A percentile compares a stretch with the other conserved stretches of the same genome.
phyloP scores from a whole-genome alignment of 2,888 invertebrate species.

The Vanessa cardui region DNA sequence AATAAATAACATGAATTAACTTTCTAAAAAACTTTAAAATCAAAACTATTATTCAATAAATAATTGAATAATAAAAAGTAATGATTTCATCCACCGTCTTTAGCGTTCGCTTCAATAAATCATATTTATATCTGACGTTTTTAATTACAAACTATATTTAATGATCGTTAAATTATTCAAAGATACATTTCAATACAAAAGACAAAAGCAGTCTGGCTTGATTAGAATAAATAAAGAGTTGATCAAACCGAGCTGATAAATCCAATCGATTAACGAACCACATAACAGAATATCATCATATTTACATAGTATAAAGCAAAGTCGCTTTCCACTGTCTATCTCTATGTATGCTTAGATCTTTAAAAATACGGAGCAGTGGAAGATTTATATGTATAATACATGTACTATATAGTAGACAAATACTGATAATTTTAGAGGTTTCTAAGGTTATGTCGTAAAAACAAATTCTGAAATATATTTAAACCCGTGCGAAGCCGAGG shows the following conservation, averaged over 20 bases:
- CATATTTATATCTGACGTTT: constrained; percentile 20
- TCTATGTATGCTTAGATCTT: no score
- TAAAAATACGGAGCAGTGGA: no score
- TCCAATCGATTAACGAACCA: constrained; percentile 12
- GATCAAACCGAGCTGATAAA: constrained; percentile 31
- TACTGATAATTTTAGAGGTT: no score
- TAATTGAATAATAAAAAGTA: constrained; percentile 7
- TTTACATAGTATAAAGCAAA: no score
- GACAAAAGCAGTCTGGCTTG: constrained; percentile 26
- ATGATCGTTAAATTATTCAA: constrained; percentile 19
- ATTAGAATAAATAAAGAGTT: constrained; percentile 18
- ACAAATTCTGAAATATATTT: no score
- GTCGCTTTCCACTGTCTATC: no score
- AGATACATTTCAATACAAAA: constrained; percentile 11
- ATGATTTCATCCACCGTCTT: neutral
- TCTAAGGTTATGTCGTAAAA: no score
- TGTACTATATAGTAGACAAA: no score
- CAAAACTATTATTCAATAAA: neutral
- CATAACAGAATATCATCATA: no score
- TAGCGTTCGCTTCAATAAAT: constrained; percentile 6
- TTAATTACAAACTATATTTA: constrained; percentile 21
- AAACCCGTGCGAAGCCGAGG: no score
- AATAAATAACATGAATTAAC: neutral
- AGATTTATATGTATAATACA: no score
- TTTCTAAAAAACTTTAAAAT: neutral